Conservation (phyloP, 2,797 vertebrate genomes). For the Heliangelus exortis region DNA sequence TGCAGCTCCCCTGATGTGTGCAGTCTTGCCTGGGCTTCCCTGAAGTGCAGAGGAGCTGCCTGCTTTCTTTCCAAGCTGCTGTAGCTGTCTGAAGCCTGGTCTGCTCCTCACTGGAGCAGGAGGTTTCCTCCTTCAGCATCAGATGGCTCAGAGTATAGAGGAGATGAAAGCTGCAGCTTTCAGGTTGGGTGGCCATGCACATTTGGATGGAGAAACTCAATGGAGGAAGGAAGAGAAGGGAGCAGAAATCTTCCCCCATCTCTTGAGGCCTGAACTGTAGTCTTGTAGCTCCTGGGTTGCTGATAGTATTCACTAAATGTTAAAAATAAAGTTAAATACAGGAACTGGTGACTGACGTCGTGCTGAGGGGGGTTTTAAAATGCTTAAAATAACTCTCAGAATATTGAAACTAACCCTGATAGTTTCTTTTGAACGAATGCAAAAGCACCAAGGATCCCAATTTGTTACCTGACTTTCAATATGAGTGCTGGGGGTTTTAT, state of each 20-base stretch:
- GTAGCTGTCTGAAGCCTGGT: neutral
- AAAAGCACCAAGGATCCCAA: neutral
- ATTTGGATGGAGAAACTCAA: neutral
- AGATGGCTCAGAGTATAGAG: neutral
- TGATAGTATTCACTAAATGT: neutral
- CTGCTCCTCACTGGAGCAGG: neutral
- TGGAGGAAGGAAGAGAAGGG: neutral
- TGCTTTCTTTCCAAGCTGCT: neutral
- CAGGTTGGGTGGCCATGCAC: neutral
- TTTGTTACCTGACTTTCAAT: neutral
- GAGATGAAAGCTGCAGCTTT: neutral
- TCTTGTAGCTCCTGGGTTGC: neutral
- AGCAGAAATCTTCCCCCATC: neutral
- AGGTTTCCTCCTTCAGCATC: neutral
- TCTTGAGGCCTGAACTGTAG: neutral
- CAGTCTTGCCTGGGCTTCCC: conserved; percentile 13
- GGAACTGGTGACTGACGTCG: neutral
- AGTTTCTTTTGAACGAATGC: neutral
- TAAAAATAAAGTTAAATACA: too few species aligned
- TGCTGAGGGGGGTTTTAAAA: neutral
- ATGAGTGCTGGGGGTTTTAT: neutral
- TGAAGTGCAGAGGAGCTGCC: neutral
- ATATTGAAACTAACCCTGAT: neutral
- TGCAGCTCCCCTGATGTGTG: neutral
- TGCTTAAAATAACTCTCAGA: neutral